Percentiles rank a stretch among this genome's conserved stretches.
Evolutionary conservation across 1,140 invertebrate genomes (phyloP).

Genomic region (Sitodiplosis mosellana): DNA sequence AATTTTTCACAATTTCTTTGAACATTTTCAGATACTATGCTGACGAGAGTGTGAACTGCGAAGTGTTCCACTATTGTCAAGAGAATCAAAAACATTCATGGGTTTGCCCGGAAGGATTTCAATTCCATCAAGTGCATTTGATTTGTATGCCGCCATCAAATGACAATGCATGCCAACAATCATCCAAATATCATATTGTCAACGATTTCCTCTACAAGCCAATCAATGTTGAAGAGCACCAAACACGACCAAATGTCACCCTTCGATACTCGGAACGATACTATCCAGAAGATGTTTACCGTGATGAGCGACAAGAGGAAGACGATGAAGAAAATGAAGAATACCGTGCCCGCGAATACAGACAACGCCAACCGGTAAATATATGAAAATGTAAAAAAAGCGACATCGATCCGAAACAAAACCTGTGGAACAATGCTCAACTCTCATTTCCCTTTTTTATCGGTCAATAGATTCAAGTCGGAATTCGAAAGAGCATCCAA

Average conservation of each 20-base stretch:
- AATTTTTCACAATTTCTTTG: no score
- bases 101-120: constrained; percentile 82
- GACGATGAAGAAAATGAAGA: constrained; percentile 31
- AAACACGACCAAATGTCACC: constrained; percentile 55
- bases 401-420: no score
- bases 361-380: constrained; percentile 21
- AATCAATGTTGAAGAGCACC: constrained; percentile 60
- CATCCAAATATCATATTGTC: constrained; percentile 77
- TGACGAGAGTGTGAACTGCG: constrained; percentile 71
- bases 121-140: constrained; percentile 83
- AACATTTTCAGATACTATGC: constrained; percentile 49
- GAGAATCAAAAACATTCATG: constrained; percentile 78
- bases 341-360: constrained; percentile 20
- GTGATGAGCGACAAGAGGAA: constrained; percentile 41
- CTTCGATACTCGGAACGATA: constrained; percentile 66
- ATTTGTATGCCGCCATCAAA: constrained; percentile 81
- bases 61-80: constrained; percentile 89
- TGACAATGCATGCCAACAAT: constrained; percentile 78
- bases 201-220: constrained; percentile 86
- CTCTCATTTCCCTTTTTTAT: neutral
- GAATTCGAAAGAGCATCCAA: constrained; percentile 10
- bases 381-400: no score
- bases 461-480: constrained; percentile 16
- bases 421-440: neutral
- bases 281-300: constrained; percentile 54